Evolutionary conservation across 2,797 vertebrate genomes (phyloP).

Genomic region (Allobates femoralis): DNA sequence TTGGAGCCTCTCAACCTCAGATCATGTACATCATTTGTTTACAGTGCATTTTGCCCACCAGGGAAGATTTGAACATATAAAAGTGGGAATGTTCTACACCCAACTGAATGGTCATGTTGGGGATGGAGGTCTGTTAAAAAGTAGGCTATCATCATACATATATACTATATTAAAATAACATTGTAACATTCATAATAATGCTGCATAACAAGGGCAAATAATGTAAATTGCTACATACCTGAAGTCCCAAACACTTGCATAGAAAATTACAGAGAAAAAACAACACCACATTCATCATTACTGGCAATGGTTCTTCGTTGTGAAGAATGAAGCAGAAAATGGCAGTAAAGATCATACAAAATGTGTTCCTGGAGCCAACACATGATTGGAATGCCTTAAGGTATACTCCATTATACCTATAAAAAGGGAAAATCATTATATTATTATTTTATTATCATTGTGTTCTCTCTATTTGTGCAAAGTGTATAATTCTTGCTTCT

Average conservation of each 20-base stretch:
- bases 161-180: too few relatives aligned
- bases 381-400: constrained; percentile 30
- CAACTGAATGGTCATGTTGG: too few relatives aligned
- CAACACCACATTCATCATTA: neutral
- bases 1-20: too few relatives aligned
- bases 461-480: neutral
- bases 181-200: neutral
- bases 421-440: neutral
- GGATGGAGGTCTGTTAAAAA: too few relatives aligned
- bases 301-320: neutral
- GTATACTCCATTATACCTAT: constrained; percentile 44
- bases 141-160: too few relatives aligned
- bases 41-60: too few relatives aligned
- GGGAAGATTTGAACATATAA: too few relatives aligned
- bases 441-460: neutral
- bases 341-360: neutral
- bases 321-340: constrained; percentile 39
- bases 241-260: constrained; percentile 24
- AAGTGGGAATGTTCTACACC: too few relatives aligned
- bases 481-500: neutral
- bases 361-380: neutral
- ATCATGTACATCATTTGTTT: too few relatives aligned
- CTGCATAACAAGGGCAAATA: neutral
- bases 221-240: constrained; percentile 33
- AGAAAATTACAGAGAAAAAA: constrained; percentile 26